Evolutionary conservation across 2,113 vertebrate genomes (phyloP), one percentile per base, ranked within the genome.

Genomic region (Chloropsis hardwickii): DNA sequence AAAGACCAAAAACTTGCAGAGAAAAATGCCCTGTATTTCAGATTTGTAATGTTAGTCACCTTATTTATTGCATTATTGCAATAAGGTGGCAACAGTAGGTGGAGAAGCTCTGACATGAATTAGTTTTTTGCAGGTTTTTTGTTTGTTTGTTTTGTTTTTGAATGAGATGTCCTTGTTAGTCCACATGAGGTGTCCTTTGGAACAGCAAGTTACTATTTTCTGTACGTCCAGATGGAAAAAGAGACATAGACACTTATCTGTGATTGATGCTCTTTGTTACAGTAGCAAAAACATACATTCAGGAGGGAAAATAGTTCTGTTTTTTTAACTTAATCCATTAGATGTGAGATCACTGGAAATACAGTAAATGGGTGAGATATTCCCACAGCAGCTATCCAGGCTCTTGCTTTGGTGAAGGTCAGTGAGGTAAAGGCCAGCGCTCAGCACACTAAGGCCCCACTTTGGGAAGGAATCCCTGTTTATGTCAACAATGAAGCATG

Each of bases 381-480:
- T 95, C 90, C 71, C 67, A 81, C 39, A 91, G 87, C 88, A 88
- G 60, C 66, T 83, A 80, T 91, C 83, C 84, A 90, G 66, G 45
- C 83, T 74, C 86, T 91, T 66, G 47, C 85, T 82, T 82, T 70
- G 62, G 87, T 90, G 81, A 92, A 82, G 2, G 3, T 67, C 4
- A 11, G 73, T 2, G 3, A 92, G 84, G 57, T 91, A 70, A 92
- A 91, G 84, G 77, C 65, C 80, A 81, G 58, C 0, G 2, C 81
- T 81, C 20, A 5, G 81, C 78, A 42, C 60, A 85, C 10, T 24
- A 82, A 88, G 66, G 87, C 79, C 58, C 54, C 4, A 13, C 66
- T 93, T 96, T 76, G 92, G 90, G 93, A 92, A 93, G 67, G 85
- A 90, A n/a, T 92, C 79, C 60, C 81, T 94, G 42, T 93, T 93